A percentile compares a stretch with the other conserved stretches of the same genome.
These are phyloP conservation scores for Spinus pinus DNA, from an alignment of 2,797 vertebrate species.

Conservation along the genomic window DNA sequence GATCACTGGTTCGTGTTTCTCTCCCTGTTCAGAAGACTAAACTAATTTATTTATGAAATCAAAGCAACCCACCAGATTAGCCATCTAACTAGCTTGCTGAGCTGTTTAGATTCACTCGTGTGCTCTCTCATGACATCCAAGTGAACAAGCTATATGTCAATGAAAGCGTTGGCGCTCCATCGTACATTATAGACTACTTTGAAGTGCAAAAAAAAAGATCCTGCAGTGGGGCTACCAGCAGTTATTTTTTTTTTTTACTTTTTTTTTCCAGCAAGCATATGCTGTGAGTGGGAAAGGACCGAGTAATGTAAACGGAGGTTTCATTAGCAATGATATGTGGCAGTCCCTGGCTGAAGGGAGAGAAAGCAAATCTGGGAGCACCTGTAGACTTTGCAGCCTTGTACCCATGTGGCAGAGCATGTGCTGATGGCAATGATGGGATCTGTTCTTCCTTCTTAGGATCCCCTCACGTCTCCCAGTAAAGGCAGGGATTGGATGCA, in stretches of 20 bases:
- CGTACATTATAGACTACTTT: constrained; percentile 53
- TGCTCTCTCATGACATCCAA: constrained; percentile 67
- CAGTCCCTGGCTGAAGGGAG: neutral
- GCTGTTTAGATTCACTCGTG: constrained; percentile 58
- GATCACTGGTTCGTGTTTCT: constrained; percentile 25
- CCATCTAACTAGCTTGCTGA: constrained; percentile 54
- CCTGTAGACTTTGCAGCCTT: neutral
- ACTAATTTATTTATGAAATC: constrained; percentile 67
- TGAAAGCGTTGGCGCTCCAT: constrained; percentile 64
- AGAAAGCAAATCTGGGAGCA: constrained; percentile 30
- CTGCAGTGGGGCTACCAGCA: constrained; percentile 52
- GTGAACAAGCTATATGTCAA: constrained; percentile 72
- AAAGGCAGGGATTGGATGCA: neutral
- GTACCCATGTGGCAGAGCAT: neutral
- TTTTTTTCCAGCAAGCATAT: constrained; percentile 61
- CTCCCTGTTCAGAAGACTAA: constrained; percentile 19
- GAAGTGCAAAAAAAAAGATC: constrained; percentile 63
- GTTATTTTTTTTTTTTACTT: neutral
- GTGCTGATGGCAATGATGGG: neutral
- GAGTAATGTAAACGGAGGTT: constrained; percentile 53
- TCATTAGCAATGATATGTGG: constrained; percentile 43
- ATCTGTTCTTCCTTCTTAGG: neutral
- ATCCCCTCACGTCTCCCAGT: accelerated
- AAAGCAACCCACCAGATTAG: constrained; percentile 64
- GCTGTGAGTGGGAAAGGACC: constrained; percentile 57